Evolutionary conservation across 2,888 invertebrate genomes (phyloP).

Genomic region (Omphaloscelis lunosa): DNA sequence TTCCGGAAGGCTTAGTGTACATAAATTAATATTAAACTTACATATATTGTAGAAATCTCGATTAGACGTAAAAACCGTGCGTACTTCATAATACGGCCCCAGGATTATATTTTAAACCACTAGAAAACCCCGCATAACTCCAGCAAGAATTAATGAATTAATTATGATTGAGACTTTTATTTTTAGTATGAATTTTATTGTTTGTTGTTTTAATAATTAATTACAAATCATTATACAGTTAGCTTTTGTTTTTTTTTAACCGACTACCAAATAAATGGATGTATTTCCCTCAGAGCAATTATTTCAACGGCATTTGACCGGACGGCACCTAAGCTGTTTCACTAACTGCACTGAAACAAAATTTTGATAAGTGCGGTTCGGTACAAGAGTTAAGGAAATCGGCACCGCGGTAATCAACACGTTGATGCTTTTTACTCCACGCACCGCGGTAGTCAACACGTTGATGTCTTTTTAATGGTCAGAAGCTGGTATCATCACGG

Average conservation of each 20-base stretch:
- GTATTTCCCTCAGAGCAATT: background rate
- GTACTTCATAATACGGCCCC: background rate
- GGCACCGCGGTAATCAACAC: no score
- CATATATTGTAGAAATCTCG: background rate
- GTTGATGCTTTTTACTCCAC: no score
- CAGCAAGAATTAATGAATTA: background rate
- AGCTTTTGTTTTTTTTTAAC: constrained; percentile 13
- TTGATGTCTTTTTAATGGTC: no score
- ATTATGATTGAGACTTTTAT: background rate
- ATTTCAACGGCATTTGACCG: background rate
- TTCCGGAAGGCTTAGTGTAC: background rate
- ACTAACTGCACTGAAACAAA: background rate
- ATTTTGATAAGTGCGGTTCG: background rate
- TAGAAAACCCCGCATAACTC: background rate
- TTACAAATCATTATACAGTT: constrained; percentile 28
- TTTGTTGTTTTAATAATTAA: constrained; percentile 10
- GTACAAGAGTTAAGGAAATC: no score
- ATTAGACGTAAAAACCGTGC: no score
- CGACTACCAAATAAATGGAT: background rate
- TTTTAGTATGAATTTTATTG: background rate
- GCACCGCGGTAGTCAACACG: no score
- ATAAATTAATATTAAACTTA: constrained; percentile 1
- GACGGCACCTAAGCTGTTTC: background rate
- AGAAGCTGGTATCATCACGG: no score
- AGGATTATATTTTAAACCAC: background rate